phyloP scores from a whole-genome alignment of 2,113 vertebrate genomes.

The Lepisosteus oculatus region DNA sequence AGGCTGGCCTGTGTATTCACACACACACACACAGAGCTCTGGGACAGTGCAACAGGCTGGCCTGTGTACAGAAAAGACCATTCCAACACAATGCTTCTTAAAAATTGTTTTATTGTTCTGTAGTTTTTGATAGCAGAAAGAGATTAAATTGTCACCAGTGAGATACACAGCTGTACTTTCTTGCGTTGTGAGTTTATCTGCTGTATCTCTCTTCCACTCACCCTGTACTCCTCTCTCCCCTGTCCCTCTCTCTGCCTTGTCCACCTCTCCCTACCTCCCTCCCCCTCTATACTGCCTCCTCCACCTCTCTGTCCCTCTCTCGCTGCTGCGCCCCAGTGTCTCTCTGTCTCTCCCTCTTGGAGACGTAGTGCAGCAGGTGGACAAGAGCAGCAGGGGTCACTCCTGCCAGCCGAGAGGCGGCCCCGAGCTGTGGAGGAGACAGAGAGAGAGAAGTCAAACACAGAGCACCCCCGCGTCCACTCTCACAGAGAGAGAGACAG shows the following conservation, averaged over 20 bases:
- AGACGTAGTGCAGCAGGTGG: slow-evolving; percentile 75
- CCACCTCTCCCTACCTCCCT: background rate
- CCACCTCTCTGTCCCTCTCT: too few relatives aligned
- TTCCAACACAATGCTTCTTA: background rate
- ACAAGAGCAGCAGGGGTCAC: slow-evolving; percentile 85
- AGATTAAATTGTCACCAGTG: too few relatives aligned
- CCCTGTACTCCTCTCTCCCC: background rate
- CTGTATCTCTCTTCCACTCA: too few relatives aligned
- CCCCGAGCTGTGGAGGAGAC: slow-evolving; percentile 68
- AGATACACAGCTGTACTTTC: too few relatives aligned
- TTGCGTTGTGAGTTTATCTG: too few relatives aligned
- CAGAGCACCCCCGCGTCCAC: too few relatives aligned
- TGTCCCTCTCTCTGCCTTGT: background rate
- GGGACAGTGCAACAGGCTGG: too few relatives aligned
- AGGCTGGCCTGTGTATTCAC: too few relatives aligned
- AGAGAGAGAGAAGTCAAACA: background rate
- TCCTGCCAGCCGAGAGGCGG: slow-evolving; percentile 82
- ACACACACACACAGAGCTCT: too few relatives aligned
- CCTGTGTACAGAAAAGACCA: too few relatives aligned
- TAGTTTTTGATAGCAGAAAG: background rate
- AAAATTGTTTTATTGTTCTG: background rate
- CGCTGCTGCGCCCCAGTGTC: too few relatives aligned
- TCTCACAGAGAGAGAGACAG: too few relatives aligned
- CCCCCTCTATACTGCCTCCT: slow-evolving; percentile 18
- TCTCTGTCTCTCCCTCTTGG: slow-evolving; percentile 9